Percentiles rank a stretch among this genome's conserved stretches.
phyloP scores from a whole-genome alignment of 1,140 invertebrate species.

The Formica exsecta region DNA sequence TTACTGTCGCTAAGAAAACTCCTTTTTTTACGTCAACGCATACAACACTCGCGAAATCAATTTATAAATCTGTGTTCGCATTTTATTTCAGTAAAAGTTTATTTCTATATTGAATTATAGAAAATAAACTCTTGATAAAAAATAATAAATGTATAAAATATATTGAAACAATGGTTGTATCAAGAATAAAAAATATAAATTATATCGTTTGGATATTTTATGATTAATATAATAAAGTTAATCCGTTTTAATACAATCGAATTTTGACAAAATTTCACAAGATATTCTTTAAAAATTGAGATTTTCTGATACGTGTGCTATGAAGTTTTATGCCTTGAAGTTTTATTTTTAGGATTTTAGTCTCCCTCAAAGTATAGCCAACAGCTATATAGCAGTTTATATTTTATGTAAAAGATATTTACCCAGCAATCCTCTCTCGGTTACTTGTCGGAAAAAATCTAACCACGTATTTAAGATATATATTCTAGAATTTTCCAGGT shows the following conservation, averaged over 20 bases:
- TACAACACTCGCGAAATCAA: constrained; percentile 24
- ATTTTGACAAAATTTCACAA: too few species aligned
- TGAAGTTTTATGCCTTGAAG: background rate
- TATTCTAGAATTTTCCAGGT: background rate
- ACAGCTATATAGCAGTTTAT: background rate
- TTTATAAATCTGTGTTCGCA: constrained; percentile 14
- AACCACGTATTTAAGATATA: background rate
- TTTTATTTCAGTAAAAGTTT: background rate
- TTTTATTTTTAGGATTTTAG: background rate
- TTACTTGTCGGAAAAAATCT: background rate
- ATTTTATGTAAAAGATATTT: constrained; percentile 31
- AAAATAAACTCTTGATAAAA: background rate
- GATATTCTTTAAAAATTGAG: background rate
- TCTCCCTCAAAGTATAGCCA: background rate
- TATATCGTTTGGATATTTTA: background rate
- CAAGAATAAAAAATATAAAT: background rate
- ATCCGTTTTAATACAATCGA: background rate
- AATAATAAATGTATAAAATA: background rate
- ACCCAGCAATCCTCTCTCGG: background rate
- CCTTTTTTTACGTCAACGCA: constrained; percentile 7
- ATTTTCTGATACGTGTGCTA: background rate
- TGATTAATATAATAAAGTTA: background rate
- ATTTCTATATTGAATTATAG: background rate
- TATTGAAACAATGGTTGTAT: background rate
- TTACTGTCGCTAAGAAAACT: background rate